Evolutionary conservation across 1,140 invertebrate genomes (phyloP), one percentile per base, ranked within the genome.

Genomic region (Platyura marginata): DNA sequence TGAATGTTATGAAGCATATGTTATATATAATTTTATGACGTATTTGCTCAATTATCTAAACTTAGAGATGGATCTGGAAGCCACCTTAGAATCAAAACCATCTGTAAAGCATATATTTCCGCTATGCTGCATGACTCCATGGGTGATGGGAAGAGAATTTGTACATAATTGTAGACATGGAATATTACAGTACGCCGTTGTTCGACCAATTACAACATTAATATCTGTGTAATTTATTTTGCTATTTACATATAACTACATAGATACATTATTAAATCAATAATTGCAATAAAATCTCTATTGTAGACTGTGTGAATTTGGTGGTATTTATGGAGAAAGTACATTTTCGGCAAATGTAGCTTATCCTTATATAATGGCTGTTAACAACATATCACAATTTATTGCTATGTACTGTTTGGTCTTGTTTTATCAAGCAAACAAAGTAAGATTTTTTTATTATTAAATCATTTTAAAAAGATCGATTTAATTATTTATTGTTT

Each of bases 11-110:
- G 92, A 96, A 66, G 82, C 81, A 10, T 95, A 92, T 72, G 91
- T 94, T 0, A 96, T 97, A 52, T 96, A 96, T 57, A 95, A 93
- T 66, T 96, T 96, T 56, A 92, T 96, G 87, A 85, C 83, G 56
- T 96, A 87, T 64, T 66, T 97, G 36, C 62, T 95, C 39, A 90
- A 88, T 53, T 95, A 89, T 64, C 67, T 95, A 34, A 80, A 87
- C 64, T 75, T 83, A 49, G 79, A 84, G 52, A 72, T 75, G 62
- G 78, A 84, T 57, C 63, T 94, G 36, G 85, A 89, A 61, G 76
- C 75, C 21, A 73, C 75, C 45, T 68, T 94, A 43, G 79, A 82
- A 54, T 69, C 76, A n/a, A 90, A 89, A 55, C 80, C 79, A 21
- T 84, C 87, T 64, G 78, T 87, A 1, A 70, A 79, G 47, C 84